Base-by-base conservation (phyloP, 2,113 vertebrate genomes). In the Triplophysa rosa region DNA sequence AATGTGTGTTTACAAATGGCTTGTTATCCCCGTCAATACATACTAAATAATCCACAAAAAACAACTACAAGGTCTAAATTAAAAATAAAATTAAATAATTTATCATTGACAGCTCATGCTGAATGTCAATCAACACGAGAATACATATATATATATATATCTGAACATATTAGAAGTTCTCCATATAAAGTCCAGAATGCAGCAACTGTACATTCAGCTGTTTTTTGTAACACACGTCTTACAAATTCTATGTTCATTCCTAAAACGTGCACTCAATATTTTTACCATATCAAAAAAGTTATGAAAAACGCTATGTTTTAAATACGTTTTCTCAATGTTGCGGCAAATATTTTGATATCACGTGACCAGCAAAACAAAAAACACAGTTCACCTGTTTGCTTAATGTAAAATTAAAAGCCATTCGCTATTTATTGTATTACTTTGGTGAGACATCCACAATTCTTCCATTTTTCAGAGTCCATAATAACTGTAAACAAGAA, bases 401-500 rank as follows among this genome's bases (percentile, higher is more conserved):
- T 10, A 59, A 45, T 42, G 40, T 24, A 47, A 9, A 63, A 62
- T 63, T 16, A 59, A 8, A 75, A 61, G n/a, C 42, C 8, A 45
- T 47, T 45, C 21, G 14, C 42, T 63, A 26, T 33, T 75, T 13
- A 58, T 52, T 17, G 78, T 64, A 63, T 7, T 56, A 64, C 40
- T 63, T 49, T 79, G 62, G 29, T 78, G 71, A 13, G 68, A 49
- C 67, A 80, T 71, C 21, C 77, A 47, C 62, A 54, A 40, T 66
- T 49, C 65, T 63, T 84, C 42, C 13, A 52, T 62, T 58, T 77
- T 67, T 80, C 70, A 80, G 52, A 79, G 72, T 87, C 78, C 63
- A 68, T 70, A 77, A 63, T 49, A 72, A 40, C 67, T 86, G 65
- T 86, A 84, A 81, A 85, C 0, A 87, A 85, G 79, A 56, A 49